A percentile compares a stretch with the other conserved stretches of the same genome.
Evolutionary conservation across 2,113 vertebrate species (phyloP).

Genomic region (Phaethon lepturus): DNA sequence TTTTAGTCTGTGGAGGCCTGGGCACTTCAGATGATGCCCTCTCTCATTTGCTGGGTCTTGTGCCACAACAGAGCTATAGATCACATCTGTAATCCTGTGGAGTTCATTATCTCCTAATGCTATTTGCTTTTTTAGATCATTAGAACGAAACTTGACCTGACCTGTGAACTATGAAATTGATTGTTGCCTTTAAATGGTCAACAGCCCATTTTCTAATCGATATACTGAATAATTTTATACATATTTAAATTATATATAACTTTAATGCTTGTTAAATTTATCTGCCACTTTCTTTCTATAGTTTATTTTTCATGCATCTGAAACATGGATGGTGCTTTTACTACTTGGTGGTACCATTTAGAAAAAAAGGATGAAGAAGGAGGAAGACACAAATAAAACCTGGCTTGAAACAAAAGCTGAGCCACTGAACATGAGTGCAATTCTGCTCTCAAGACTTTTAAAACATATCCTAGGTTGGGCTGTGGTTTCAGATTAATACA

Average conservation of each 20-base stretch:
- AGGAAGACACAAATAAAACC: conserved; percentile 19
- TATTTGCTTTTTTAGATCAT: conserved; percentile 80
- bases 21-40: conserved; percentile 57
- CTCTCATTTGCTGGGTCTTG: conserved; percentile 49
- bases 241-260: conserved; percentile 90
- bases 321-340: conserved; percentile 71
- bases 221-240: conserved; percentile 84
- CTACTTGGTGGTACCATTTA: conserved; percentile 46
- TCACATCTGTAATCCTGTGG: conserved; percentile 71
- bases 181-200: conserved; percentile 86
- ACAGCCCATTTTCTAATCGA: conserved; percentile 87
- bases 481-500: conserved; percentile 12
- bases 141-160: conserved; percentile 87
- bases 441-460: background rate
- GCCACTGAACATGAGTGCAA: background rate
- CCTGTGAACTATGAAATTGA: conserved; percentile 86
- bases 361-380: background rate
- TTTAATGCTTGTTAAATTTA: conserved; percentile 87
- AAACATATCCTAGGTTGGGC: background rate
- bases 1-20: conserved; percentile 51
- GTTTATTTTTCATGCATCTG: conserved; percentile 66
- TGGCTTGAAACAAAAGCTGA: conserved; percentile 1
- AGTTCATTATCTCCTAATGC: conserved; percentile 87
- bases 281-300: conserved; percentile 78
- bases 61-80: conserved; percentile 74